Evolutionary conservation across 2,888 invertebrate species (phyloP), one percentile per base, ranked within the genome.

Genomic region (Ichneumoninae sp.): DNA sequence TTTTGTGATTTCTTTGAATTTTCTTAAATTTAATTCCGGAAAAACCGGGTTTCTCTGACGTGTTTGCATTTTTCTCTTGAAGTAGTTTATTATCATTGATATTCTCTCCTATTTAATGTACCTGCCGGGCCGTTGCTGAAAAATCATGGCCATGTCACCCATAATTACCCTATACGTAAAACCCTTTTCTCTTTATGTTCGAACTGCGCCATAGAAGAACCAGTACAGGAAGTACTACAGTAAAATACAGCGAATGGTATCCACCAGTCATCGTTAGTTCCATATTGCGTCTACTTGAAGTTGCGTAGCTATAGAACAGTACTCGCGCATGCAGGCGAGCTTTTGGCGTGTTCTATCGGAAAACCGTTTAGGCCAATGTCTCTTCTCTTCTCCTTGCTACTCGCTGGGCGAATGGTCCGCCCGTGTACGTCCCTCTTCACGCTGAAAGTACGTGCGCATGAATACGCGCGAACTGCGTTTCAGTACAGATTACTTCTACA

Each of bases 351-450:
- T 84, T 81, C 73, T 90, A 89, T 90, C 74, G 89, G 88, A 89
- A 89, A 89, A 89, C 86, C 86, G 88, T 89, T 89, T 86, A 74
- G 85, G 87, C 79, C 85, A 83, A 81, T 82, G 82, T 74, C 73
- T 84, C 74, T 83, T 85, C 85, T 85, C 84, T 87, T 84, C 83
- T 76, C 83, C 83, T 83, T 85, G 78, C 83, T 71, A 75, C 33
- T 65, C 63, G 63, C 16, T 30, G 7, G 22, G 26, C 16, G 22
- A 26, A 33, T 19, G 54, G 10, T 66, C 7, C 33, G 33, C 54
- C n/a, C 50, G n/a, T 36, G 66, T 26, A 66, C 19, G 40, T 40
- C 40, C 19, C 22, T 33, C 30, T 26, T n/a, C 30, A 33, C 33
- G 33, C 7, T 66, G 36, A n/a, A 40, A 66, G 40, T 66, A 19